Base-by-base conservation (phyloP, 2,888 invertebrate species). In the Mythimna impura region DNA sequence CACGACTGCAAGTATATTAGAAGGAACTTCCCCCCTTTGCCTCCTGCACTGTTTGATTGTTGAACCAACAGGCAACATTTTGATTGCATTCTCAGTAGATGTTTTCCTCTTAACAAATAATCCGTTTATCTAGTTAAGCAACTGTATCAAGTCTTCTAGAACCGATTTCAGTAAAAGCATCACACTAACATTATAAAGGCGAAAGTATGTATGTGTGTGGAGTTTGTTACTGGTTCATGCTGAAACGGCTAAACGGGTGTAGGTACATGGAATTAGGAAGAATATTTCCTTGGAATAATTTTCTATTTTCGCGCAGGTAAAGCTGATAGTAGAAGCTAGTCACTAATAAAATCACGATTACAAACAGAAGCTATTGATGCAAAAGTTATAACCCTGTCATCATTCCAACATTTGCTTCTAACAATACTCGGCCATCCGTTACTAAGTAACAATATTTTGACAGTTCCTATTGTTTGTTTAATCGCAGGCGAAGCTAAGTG, bases 371-470 rank as follows among this genome's bases (percentile, higher is more conserved):
- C n/a, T 9, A 52, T 52, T 47, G 47, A 9, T 60, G n/a, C 25
- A 55, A 36, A 61, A 67, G n/a, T n/a, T 34, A 68, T 78, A 81
- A 84, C 6, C 22, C 78, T 84, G 77, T 85, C 87, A 80, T 78
- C 85, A 66, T 36, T 52, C 40, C 22, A 55, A 71, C 52, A 71
- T 74, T 73, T 61, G 57, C 58, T 62, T 66, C 63, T 57, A 68
- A 85, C 72, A 80, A 75, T 73, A 68, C 62, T 30, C 40, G 63
- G 17, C 69, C 65, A 61, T 86, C 63, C 64, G 74, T 70, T 62
- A 43, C 50, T 58, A 66, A 76, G 65, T 73, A 77, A 79, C 75
- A 85, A 76, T 86, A 78, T 86, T 85, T 80, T 80, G 85, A 86
- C 76, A 73, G 71, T 54, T 54, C 62, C 25, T 40, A 67, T 60